Base-by-base conservation (phyloP, 2,888 invertebrate genomes). In the Onthophagus sagittarius region DNA sequence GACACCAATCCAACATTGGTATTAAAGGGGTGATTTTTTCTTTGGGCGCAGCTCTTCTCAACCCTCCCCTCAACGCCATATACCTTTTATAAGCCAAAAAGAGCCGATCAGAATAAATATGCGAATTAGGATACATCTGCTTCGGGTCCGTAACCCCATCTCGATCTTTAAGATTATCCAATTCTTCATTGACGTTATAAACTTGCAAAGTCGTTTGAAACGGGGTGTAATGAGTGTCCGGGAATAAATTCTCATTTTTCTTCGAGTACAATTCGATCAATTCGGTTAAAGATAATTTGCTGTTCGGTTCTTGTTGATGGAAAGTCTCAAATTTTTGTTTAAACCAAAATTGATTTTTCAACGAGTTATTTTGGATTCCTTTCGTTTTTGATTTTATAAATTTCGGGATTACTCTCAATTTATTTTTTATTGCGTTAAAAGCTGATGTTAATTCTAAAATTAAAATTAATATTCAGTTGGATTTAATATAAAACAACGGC, bases 1-100 rank as follows among this genome's bases (percentile, higher is more conserved):
- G 15, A 15, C n/a, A 31, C 67, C 67, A 67, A 32, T 67, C 67
- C 15, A 67, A 32, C 67, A 67, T 67, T 67, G 67, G 67, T 67
- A 67, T 13, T 23, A 67, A 32, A 9, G 67, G 23, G 6, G 32
- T 9, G 0, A 31, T 13, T n/a, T 23, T 67, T 5, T 67, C n/a
- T 9, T 67, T n/a, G 9, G 67, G 67, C 15, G 15, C n/a, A 0
- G 23, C 31, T 7, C 23, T 15, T 13, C 67, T 67, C 0, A 67
- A 23, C 5, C 67, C 67, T 5, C n/a, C 15, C 13, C 13, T 67
- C 5, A 67, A 32, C 7, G 13, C 23, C 67, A 67, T 67, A 7
- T 32, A 6, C 11, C 67, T 67, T 23, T 67, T 67, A 6, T 67
- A 67, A 2, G 15, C 67, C n/a, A 67, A 31, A n/a, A 67, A 67